Conservation (phyloP, 1,140 invertebrate species). For the Branchinecta lynchi region DNA sequence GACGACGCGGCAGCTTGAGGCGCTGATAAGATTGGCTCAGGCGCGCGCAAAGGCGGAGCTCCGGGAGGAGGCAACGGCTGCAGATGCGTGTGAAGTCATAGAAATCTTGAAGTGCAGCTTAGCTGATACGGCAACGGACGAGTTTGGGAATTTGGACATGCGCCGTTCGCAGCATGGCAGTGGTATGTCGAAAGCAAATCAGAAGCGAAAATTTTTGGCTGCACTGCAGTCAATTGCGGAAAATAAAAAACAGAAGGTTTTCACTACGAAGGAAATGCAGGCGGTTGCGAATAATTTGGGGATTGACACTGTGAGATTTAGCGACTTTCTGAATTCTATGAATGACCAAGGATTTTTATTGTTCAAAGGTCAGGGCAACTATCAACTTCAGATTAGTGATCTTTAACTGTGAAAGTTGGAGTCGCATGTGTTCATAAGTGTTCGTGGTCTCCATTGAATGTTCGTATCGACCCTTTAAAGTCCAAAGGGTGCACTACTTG, state of each 20-base stretch:
- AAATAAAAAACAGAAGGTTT: slow-evolving; percentile 47
- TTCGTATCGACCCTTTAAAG: no score
- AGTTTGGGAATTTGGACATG: slow-evolving; percentile 49
- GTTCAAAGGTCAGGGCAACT: slow-evolving; percentile 61
- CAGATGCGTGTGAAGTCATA: slow-evolving; percentile 71
- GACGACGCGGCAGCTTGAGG: slow-evolving; percentile 70
- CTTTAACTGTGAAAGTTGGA: background rate
- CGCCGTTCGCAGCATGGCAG: slow-evolving; percentile 51
- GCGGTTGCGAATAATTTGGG: slow-evolving; percentile 46
- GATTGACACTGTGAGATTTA: slow-evolving; percentile 41
- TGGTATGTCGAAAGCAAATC: slow-evolving; percentile 49
- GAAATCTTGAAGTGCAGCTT: slow-evolving; percentile 68
- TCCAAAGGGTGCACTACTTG: no score
- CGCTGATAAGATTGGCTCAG: slow-evolving; percentile 71
- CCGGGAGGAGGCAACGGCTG: slow-evolving; percentile 52
- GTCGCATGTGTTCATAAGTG: no score
- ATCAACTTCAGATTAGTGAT: slow-evolving; percentile 39
- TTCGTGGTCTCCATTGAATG: no score
- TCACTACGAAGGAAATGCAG: slow-evolving; percentile 57
- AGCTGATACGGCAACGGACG: slow-evolving; percentile 53
- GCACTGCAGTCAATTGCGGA: slow-evolving; percentile 46
- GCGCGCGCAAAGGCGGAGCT: slow-evolving; percentile 72
- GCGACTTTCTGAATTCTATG: slow-evolving; percentile 50
- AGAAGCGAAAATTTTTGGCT: slow-evolving; percentile 49
- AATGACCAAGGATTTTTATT: slow-evolving; percentile 72